Evolutionary conservation across 2,797 vertebrate genomes (phyloP), one percentile per base, ranked within the genome.

Genomic region (Gambusia yucatana): DNA sequence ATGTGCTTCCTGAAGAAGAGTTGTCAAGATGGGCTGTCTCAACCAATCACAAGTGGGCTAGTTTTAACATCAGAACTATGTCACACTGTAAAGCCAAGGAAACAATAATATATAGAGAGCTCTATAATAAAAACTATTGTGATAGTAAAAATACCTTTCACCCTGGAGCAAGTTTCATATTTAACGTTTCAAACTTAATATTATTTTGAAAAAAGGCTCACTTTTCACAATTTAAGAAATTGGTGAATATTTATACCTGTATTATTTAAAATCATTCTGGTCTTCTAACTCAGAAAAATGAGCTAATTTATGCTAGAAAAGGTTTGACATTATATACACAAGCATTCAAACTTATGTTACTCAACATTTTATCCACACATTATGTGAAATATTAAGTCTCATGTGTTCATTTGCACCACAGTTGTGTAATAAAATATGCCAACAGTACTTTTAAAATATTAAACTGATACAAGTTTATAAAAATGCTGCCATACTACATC

Each of bases 401-500:
- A 33, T 63, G 59, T 63, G 30, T 36, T 63, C 11, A 61, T 14
- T 14, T 61, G 28, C 57, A 30, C 57, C 30, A 61, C 61, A 63
- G 30, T 36, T 63, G 30, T 63, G 61, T 17, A 9, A 48, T 71
- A 28, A 72, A 30, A 47, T 33, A 10, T 50, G 30, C 39, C 73
- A 30, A 77, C 71, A 72, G 59, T 41, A 70, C 43, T 46, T 20
- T 65, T 79, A 65, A 28, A 48, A 82, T 84, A 77, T 48, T 33
- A 79, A 86, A 78, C 82, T 52, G 61, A 44, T 77, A 28, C 11
- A 30, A 28, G 43, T 39, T 48, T 39, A 14, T 44, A 6, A 81
- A 50, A 84, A 70, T 75, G 46, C 77, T 77, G 25, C 73, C 67
- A 81, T 82, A 76, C 79, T 80, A 48, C 84, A 88, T 55, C 75